phyloP scores from a whole-genome alignment of 2,113 vertebrate species.

The Perca flavescens region DNA sequence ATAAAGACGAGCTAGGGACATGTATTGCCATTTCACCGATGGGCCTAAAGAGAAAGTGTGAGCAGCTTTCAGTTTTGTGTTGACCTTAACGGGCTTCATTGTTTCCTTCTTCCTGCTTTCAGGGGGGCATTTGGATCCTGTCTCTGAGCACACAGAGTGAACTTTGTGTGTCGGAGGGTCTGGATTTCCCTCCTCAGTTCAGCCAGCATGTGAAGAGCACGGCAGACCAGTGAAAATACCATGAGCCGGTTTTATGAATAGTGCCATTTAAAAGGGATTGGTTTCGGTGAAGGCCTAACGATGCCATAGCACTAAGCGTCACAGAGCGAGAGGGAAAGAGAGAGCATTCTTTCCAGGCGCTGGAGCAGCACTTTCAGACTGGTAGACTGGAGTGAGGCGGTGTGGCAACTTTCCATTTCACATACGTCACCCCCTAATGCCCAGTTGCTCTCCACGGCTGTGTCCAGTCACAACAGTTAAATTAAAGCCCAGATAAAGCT shows the following conservation, averaged over 20 bases:
- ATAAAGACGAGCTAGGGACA: neutral
- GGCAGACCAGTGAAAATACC: conserved; percentile 50
- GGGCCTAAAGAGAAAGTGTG: neutral
- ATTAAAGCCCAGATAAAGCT: conserved; percentile 39
- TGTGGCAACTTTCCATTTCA: conserved; percentile 68
- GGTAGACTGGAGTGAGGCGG: conserved; percentile 46
- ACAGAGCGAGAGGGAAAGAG: conserved; percentile 32
- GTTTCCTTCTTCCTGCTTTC: conserved; percentile 41
- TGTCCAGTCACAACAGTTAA: conserved; percentile 58
- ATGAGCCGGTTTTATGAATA: conserved; percentile 74
- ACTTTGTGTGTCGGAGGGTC: conserved; percentile 32
- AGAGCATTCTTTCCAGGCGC: conserved; percentile 76
- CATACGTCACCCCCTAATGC: conserved; percentile 46
- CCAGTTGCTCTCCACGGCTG: conserved; percentile 43
- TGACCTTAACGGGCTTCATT: conserved; percentile 29
- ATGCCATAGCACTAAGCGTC: conserved; percentile 65
- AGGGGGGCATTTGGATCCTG: conserved; percentile 26
- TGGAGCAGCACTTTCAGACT: conserved; percentile 66
- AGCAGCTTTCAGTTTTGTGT: neutral
- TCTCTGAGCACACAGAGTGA: conserved; percentile 41
- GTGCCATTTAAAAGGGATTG: conserved; percentile 71
- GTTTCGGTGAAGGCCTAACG: conserved; percentile 65
- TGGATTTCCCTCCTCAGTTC: conserved; percentile 54
- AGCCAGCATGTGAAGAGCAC: conserved; percentile 47
- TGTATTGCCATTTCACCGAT: neutral